Evolutionary conservation across 2,113 vertebrate genomes (phyloP), one percentile per base, ranked within the genome.

Genomic region (Paedocypris sp.): DNA sequence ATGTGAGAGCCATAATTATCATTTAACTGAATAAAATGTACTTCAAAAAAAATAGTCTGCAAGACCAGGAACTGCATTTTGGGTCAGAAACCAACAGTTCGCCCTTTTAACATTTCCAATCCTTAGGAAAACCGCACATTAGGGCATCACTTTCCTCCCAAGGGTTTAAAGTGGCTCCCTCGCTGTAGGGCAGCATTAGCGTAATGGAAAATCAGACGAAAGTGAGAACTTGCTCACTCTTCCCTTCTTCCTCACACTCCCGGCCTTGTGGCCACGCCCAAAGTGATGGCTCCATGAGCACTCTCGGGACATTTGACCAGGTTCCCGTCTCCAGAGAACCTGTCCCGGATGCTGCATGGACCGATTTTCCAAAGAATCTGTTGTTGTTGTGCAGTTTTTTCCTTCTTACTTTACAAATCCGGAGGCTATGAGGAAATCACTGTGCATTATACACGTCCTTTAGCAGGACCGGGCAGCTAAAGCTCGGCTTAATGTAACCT

Each of bases 401-500:
- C 50, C 38, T 33, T 49, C 38, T 18, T 57, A 56, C 42, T 50
- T 48, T 65, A 69, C 73, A 73, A 82, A 79, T 78, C 74, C 69
- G 64, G 22, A 31, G 76, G 76, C 75, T 73, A 54, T n/a, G n/a
- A n/a, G 35, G 56, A 69, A 75, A 66, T 23, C 53, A 48, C 70
- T 64, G 81, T 83, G 70, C 84, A 83, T 83, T 83, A 79, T 83
- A 60, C 74, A 85, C 83, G 66, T 63, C 42, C 49, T 71, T 60
- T 51, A 57, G 67, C 68, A 75, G 73, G 71, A 75, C 73, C 68
- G 66, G 63, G 63, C 64, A 73, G 65, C 49, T 70, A 59, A 63
- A 59, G 47, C 48, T 35, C 45, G 45, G 45, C 67, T 75, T 79
- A 78, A 80, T 77, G 69, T 81, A 81, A 83, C 82, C 75, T 66